Evolutionary conservation across 2,797 vertebrate species (phyloP), one percentile per base, ranked within the genome.

Genomic region (Tolypeutes matacus): DNA sequence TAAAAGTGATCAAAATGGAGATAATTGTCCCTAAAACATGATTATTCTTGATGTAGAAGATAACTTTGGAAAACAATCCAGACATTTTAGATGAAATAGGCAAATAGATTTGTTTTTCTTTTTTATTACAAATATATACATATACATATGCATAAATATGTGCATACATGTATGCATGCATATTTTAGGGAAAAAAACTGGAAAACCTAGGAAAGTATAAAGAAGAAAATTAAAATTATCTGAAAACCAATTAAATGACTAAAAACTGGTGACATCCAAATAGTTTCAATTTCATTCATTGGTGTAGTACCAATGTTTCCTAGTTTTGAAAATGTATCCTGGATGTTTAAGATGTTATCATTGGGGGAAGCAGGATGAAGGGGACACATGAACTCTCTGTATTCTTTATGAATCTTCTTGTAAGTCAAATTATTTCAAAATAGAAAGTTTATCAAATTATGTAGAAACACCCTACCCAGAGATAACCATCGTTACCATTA

Each of bases 211-310:
- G 81, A 85, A 34, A 14, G 0, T 60, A 34, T 69, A 69, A 34
- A 69, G 34, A 46, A 46, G 31, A 93, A 86, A 93, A 53, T 77
- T 89, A 77, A 91, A 91, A 77, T 91, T 85, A 49, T 31, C 27
- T 72, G 9, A 18, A 69, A 34, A 11, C 0, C 70, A 65, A 58
- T 51, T 53, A 6, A 20, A 2, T 60, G 49, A 5, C 69, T 80
- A 34, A 86, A 75, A 75, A 62, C 86, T 93, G 27, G 34, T 87
- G 27, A 83, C 62, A 62, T 62, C 17, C 58, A 14, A 77, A 27
- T 27, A 65, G 3, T 8, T 78, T 6, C 2, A 87, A 6, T 62
- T 69, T 75, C 86, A 83, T 58, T 62, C 69, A 13, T 42, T 39
- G 85, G 31, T 81, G 11, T 80, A 64, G 7, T 75, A 34, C 42